Conservation (phyloP, 1,140 invertebrate species). For the Teleogryllus occipitalis region DNA sequence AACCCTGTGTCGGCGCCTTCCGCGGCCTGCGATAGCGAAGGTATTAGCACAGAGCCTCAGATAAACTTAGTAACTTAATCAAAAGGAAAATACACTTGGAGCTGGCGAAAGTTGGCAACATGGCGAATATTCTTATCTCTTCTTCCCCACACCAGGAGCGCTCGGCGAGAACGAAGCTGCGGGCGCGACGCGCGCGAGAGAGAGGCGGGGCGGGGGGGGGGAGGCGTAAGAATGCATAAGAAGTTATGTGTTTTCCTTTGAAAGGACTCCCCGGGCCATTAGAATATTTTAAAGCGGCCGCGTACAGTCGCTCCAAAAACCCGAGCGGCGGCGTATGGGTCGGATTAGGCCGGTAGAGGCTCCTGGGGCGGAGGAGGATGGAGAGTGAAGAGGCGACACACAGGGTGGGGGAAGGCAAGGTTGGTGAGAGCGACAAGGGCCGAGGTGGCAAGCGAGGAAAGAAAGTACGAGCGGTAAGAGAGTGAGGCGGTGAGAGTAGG, state of each 20-base stretch:
- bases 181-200: neutral
- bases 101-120: neutral
- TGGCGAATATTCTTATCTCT: neutral
- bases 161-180: neutral
- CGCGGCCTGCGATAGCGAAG: neutral
- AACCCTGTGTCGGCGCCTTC: too few species aligned
- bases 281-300: neutral
- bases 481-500: too few species aligned
- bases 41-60: neutral
- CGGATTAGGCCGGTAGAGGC: too few species aligned
- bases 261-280: neutral
- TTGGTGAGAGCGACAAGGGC: too few species aligned
- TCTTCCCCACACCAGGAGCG: neutral
- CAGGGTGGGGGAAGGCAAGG: too few species aligned
- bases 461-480: too few species aligned
- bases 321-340: too few species aligned
- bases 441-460: too few species aligned
- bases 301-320: neutral
- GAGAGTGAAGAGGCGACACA: neutral
- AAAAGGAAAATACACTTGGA: neutral
- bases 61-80: slow-evolving; percentile 5
- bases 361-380: neutral
- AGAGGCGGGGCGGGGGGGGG: neutral
- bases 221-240: neutral
- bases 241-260: neutral